A percentile compares a stretch with the other conserved stretches of the same genome.
phyloP scores from a whole-genome alignment of 2,797 vertebrate genomes.

The Sebastes steindachneri region DNA sequence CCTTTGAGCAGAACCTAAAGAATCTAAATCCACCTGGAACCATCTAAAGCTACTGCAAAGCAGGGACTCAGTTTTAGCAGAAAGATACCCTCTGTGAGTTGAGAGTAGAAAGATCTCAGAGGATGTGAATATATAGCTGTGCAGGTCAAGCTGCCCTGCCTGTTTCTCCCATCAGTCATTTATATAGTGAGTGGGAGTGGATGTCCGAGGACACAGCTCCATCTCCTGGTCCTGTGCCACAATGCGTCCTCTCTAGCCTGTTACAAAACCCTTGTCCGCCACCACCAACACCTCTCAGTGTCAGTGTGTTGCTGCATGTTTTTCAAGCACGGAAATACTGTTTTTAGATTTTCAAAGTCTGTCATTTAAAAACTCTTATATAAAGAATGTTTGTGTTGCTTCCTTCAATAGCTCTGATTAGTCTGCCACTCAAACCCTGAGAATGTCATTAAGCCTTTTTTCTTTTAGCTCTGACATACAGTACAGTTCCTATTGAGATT shows the following conservation, averaged over 20 bases:
- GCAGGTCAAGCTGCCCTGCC: conserved; percentile 29
- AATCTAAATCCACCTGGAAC: conserved; percentile 25
- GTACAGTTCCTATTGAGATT: background rate
- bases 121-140: conserved; percentile 33
- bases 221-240: conserved; percentile 71
- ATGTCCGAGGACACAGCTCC: conserved; percentile 75
- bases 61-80: conserved; percentile 28
- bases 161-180: conserved; percentile 20
- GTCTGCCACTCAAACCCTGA: background rate
- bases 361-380: background rate
- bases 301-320: background rate
- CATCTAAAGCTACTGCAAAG: conserved; percentile 28
- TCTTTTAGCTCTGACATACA: background rate
- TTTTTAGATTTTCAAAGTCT: conserved; percentile 1
- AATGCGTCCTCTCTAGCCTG: conserved; percentile 8
- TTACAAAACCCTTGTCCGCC: background rate
- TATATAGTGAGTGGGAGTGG: background rate
- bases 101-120: conserved; percentile 25
- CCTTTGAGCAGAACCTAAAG: conserved; percentile 14
- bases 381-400: background rate
- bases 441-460: background rate
- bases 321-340: background rate
- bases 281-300: background rate
- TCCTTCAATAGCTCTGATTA: conserved; percentile 8
- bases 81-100: conserved; percentile 17